Conservation (phyloP, 2,888 invertebrate species). For the Zygaena filipendulae region DNA sequence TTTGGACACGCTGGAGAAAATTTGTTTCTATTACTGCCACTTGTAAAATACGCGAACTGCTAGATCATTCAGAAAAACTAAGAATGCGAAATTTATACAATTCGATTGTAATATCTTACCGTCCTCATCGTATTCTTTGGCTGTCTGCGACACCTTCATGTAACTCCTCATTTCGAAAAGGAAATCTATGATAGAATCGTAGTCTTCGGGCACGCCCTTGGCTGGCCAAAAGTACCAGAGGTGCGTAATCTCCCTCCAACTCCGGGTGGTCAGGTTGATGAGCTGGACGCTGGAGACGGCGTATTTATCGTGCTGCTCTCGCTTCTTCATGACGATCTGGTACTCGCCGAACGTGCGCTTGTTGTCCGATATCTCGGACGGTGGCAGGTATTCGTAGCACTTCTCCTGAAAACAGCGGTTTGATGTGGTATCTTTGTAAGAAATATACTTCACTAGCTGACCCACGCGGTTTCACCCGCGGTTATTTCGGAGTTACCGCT, state of each 20-base stretch:
- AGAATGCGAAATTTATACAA: neutral
- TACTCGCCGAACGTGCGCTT: conserved; percentile 88
- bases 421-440: no score
- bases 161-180: conserved; percentile 82
- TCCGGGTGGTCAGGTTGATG: conserved; percentile 83
- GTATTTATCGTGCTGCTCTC: conserved; percentile 92
- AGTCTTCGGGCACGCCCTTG: conserved; percentile 87
- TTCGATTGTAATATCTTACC: conserved; percentile 33
- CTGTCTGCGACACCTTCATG: conserved; percentile 59
- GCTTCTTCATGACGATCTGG: conserved; percentile 86
- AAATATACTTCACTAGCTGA: no score
- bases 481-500: no score
- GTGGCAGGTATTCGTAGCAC: conserved; percentile 91
- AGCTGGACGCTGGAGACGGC: conserved; percentile 87
- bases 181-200: conserved; percentile 86
- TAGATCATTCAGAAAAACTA: no score
- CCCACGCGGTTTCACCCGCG: no score
- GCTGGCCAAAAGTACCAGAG: conserved; percentile 96
- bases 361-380: conserved; percentile 91
- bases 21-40: no score
- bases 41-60: no score
- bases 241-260: conserved; percentile 89
- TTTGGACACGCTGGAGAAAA: no score
- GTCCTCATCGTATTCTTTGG: conserved; percentile 63
- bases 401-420: conserved; percentile 83